Evolutionary conservation across 2,888 invertebrate genomes (phyloP).

Genomic region (Aphidius colemani): DNA sequence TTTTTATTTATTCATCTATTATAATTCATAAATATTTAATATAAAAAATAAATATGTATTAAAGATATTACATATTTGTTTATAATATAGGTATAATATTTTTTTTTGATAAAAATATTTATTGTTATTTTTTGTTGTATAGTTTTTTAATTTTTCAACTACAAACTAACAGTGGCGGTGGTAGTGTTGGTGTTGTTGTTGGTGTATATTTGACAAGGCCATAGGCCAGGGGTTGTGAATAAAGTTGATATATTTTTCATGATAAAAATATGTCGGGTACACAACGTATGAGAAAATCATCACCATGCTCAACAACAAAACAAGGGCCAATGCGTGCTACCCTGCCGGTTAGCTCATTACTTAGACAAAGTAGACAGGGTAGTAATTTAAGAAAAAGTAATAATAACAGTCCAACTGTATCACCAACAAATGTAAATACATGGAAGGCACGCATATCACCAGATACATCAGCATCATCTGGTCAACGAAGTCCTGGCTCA

Average conservation of each 20-base stretch:
- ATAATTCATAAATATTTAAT: no score
- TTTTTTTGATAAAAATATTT: no score
- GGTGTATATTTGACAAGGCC: no score
- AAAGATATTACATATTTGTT: no score
- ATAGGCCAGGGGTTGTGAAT: no score
- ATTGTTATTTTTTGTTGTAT: no score
- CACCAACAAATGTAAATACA: slow-evolving; percentile 66
- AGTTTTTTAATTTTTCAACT: no score
- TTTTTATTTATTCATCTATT: slow-evolving; percentile 7
- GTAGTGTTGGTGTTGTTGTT: no score
- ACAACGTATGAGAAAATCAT: slow-evolving; percentile 67
- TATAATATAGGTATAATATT: no score
- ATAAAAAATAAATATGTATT: no score
- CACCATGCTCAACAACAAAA: slow-evolving; percentile 67
- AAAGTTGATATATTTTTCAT: slow-evolving; percentile 33
- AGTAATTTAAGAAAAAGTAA: slow-evolving; percentile 65
- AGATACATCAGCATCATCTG: slow-evolving; percentile 69
- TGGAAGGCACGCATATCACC: slow-evolving; percentile 73
- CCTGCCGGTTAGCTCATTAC: slow-evolving; percentile 74
- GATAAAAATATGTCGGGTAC: slow-evolving; percentile 55
- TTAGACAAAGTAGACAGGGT: slow-evolving; percentile 68
- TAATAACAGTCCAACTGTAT: slow-evolving; percentile 70
- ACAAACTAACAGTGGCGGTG: no score
- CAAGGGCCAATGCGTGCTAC: slow-evolving; percentile 78
- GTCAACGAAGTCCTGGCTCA: slow-evolving; percentile 76